Base-by-base conservation (phyloP, 1,140 invertebrate species). In the Leptoteleia sp. region DNA sequence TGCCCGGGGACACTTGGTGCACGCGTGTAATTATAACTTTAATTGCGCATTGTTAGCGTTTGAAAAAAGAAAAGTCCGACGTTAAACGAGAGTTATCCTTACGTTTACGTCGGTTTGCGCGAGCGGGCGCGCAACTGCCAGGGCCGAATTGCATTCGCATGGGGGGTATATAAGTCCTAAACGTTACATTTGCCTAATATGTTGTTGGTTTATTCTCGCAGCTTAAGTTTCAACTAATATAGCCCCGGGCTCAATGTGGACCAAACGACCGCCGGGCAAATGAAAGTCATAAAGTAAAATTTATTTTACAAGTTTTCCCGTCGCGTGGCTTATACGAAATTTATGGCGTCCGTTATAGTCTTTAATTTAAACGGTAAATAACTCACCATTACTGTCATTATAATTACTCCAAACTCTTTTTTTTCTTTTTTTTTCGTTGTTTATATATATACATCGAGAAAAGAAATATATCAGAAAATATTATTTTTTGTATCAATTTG, bases 271-370 rank as follows among this genome's bases (percentile, higher is more conserved):
- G n/a, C 52, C 70, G 42, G 42, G 57, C 57, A 75, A 79, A 75
- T 79, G 73, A 64, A 73, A 75, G 76, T 79, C 76, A 79, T 79
- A 73, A 79, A 79, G 68, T 73, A 64, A 73, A 73, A 79, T 79
- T 73, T 79, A 79, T 73, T 72, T 73, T 54, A 9, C 50, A 79
- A 79, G 68, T 73, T 79, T 79, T 25, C 68, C 42, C 62, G 52
- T 61, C 43, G 52, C 59, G 37, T 54, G 67, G 52, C 61, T 67
- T 67, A 71, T 76, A 40, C 38, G 6, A 42, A 67, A 78, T 78
- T 72, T 78, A 65, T 67, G 8, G 29, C 76, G 62, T 57, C 72
- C 54, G 54, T 67, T 54, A 45, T 55, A 42, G 47, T 67, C 42
- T 72, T 71, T 71, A 72, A 78, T 72, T 67, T 67, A 71, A 62